Evolutionary conservation across 2,888 invertebrate genomes (phyloP).

Genomic region (Sphecodes monilicornis): DNA sequence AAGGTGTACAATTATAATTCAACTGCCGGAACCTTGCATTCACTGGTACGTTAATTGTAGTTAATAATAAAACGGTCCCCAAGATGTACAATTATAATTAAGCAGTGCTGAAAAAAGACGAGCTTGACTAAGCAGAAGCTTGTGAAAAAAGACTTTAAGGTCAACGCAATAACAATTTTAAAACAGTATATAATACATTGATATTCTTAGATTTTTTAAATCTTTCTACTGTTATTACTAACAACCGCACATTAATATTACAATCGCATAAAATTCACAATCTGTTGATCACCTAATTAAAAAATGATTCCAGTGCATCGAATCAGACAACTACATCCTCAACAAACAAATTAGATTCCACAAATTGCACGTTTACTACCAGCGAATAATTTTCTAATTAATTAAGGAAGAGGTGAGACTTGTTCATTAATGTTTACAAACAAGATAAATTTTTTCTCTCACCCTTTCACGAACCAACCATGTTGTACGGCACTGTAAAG

Average conservation of each 20-base stretch:
- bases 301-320: no score
- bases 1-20: no score
- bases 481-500: conserved; percentile 56
- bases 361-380: background rate
- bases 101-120: no score
- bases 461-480: background rate
- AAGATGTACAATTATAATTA: no score
- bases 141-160: background rate
- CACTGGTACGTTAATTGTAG: no score
- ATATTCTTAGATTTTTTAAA: no score
- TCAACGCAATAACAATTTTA: background rate
- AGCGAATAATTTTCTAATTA: background rate
- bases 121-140: no score
- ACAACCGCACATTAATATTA: background rate
- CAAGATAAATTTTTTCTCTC: conserved; percentile 18
- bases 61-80: no score
- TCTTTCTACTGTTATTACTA: background rate
- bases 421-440: background rate
- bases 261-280: background rate
- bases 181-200: background rate
- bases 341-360: no score
- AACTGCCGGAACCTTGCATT: no score
- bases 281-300: no score
- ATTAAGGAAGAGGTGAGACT: background rate
- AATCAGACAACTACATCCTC: no score